phyloP scores from a whole-genome alignment of 2,888 invertebrate species.

The Thereva unica region DNA sequence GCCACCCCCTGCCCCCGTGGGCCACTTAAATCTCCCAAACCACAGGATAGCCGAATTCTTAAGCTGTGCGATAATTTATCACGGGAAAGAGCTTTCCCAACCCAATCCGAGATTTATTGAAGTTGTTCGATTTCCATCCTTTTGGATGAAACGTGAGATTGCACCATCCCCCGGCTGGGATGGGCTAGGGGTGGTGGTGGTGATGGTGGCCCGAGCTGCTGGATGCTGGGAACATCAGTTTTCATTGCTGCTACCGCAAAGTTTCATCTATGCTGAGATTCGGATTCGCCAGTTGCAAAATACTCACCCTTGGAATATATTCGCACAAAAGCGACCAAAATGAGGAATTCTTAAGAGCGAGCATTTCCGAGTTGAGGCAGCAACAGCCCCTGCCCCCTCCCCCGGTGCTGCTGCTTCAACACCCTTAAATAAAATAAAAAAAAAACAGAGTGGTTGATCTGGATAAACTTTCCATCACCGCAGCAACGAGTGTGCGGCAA shows the following conservation, averaged over 20 bases:
- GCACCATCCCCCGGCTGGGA: conserved; percentile 12
- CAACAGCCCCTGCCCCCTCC: no score
- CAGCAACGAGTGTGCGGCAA: conserved; percentile 16
- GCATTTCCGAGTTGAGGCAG: conserved; percentile 6
- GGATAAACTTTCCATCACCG: conserved; percentile 18
- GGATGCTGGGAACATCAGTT: neutral
- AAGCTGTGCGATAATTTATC: conserved; percentile 34
- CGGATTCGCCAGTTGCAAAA: neutral
- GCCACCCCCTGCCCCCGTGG: neutral
- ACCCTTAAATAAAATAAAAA: neutral
- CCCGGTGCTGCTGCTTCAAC: no score
- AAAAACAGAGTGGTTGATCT: conserved; percentile 8
- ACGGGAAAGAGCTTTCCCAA: conserved; percentile 27
- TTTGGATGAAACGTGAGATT: conserved; percentile 30
- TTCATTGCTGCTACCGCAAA: conserved; percentile 3
- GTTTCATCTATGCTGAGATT: neutral
- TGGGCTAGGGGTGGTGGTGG: conserved; percentile 22
- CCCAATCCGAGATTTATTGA: conserved; percentile 35
- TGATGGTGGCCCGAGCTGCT: conserved; percentile 13
- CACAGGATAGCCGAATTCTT: conserved; percentile 25
- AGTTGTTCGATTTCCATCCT: conserved; percentile 30
- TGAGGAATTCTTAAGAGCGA: conserved; percentile 16
- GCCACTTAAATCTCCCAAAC: conserved; percentile 24
- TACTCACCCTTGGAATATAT: conserved; percentile 9
- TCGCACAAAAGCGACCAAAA: conserved; percentile 23